Percentiles rank a stretch among this genome's conserved stretches.
Evolutionary conservation across 2,888 invertebrate genomes (phyloP).

Genomic region (Nycteola revayana): DNA sequence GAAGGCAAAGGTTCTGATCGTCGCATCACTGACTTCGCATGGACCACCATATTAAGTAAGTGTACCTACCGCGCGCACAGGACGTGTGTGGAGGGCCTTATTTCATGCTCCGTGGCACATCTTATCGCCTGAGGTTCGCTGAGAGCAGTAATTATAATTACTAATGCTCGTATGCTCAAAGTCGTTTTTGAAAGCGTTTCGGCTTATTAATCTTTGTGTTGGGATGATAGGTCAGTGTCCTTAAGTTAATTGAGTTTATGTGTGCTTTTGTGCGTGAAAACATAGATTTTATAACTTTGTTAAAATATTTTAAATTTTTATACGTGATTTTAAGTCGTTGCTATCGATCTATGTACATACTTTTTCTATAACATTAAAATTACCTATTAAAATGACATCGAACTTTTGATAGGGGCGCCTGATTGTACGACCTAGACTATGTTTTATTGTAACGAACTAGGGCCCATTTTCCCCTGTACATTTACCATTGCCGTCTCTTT

Average conservation of each 20-base stretch:
- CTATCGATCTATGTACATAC: no score
- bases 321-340: no score
- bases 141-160: constrained; percentile 71
- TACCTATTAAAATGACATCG: no score
- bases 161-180: constrained; percentile 71
- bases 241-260: constrained; percentile 12
- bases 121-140: constrained; percentile 75
- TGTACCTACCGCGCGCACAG: constrained; percentile 30
- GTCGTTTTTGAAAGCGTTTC: constrained; percentile 50
- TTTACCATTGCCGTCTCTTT: no score
- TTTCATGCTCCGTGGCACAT: constrained; percentile 76
- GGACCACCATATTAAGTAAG: constrained; percentile 46
- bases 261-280: not conserved
- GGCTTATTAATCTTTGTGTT: constrained; percentile 29
- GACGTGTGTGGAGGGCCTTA: constrained; percentile 65
- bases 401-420: no score
- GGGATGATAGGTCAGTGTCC: constrained; percentile 28
- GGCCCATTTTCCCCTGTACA: no score
- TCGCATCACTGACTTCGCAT: constrained; percentile 68
- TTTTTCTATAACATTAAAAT: no score
- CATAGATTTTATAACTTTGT: not conserved
- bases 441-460: no score
- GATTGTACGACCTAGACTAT: no score
- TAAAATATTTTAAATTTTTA: no score
- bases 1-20: constrained; percentile 47